These are phyloP conservation scores for Tapirus terrestris DNA, from an alignment of 2,113 vertebrate species.

Conservation along the genomic window DNA sequence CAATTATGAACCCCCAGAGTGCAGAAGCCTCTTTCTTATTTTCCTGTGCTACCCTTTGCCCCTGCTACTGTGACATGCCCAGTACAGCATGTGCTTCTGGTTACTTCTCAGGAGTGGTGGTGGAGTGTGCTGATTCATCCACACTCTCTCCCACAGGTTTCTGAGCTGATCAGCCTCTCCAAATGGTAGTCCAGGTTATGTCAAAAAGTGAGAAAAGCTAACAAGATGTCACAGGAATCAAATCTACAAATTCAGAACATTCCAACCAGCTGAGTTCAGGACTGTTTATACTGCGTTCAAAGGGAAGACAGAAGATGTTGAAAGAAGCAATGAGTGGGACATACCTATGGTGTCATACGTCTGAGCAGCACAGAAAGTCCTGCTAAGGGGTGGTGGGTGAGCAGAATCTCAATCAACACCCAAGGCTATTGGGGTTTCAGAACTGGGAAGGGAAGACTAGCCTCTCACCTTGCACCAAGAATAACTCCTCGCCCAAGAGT, in stretches of 20 bases:
- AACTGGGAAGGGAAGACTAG: background rate
- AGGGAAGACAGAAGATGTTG: background rate
- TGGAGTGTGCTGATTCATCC: background rate
- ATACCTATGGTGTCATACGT: background rate
- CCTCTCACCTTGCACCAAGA: background rate
- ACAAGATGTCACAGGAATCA: background rate
- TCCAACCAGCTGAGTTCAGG: background rate
- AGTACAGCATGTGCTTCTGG: background rate
- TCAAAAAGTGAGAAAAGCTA: background rate
- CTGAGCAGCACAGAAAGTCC: background rate
- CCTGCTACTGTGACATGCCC: background rate
- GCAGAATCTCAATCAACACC: background rate
- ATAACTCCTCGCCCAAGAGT: background rate
- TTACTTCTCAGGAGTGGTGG: background rate
- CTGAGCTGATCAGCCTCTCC: background rate
- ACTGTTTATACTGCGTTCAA: background rate
- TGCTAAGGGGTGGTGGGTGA: background rate
- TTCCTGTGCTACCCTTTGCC: background rate
- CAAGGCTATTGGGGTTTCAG: background rate
- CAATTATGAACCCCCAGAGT: background rate
- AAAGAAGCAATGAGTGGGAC: background rate
- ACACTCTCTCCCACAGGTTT: background rate
- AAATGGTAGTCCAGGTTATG: background rate
- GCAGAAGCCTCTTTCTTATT: background rate
- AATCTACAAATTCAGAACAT: background rate